These are phyloP conservation scores for Chelonia mydas DNA, from an alignment of 2,797 vertebrate genomes.

Conservation along the genomic window DNA sequence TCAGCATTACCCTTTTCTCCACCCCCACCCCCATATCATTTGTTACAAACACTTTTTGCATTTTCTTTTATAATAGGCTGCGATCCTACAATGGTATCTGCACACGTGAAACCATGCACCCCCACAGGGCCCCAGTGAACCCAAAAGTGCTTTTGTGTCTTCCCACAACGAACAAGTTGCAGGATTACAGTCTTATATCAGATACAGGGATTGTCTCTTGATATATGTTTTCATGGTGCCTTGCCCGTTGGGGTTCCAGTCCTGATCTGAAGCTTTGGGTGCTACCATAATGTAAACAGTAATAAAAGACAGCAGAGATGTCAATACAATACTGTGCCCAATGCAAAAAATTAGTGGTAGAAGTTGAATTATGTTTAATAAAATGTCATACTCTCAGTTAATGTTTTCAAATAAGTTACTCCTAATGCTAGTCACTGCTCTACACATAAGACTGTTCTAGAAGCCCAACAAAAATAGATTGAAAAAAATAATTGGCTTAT, in stretches of 20 bases:
- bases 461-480: conserved; percentile 41
- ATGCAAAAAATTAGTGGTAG: conserved; percentile 24
- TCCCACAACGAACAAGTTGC: neutral
- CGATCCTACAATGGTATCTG: neutral
- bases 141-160: neutral
- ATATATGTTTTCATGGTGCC: fast-evolving
- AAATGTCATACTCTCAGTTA: conserved; percentile 48
- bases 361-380: conserved; percentile 15
- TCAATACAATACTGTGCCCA: neutral
- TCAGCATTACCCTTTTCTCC: neutral
- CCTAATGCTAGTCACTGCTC: neutral
- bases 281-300: neutral
- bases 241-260: neutral
- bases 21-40: neutral
- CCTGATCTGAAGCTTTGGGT: neutral
- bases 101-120: neutral
- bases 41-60: fast-evolving
- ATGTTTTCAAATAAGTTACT: conserved; percentile 52
- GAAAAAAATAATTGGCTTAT: conserved; percentile 5
- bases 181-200: neutral
- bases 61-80: neutral
- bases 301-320: neutral
- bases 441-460: conserved; percentile 29
- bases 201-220: neutral
- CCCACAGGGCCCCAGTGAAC: neutral